A percentile compares a stretch with the other conserved stretches of the same genome.
Conservation (phyloP, 2,797 vertebrate species). For the Poecilia picta region DNA sequence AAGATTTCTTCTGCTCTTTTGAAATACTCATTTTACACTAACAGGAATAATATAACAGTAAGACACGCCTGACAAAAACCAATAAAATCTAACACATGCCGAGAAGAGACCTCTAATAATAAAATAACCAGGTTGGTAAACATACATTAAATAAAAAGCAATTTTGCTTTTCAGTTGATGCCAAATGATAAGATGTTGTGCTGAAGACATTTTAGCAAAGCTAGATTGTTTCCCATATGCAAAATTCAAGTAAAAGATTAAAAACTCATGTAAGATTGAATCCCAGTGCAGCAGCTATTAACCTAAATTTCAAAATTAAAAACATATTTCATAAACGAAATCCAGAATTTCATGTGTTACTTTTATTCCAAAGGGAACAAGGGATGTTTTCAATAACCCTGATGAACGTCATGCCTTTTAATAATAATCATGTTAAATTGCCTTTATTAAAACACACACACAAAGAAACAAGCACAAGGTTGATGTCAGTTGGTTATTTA, state of each 20-base stretch:
- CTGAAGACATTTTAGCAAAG: too few species aligned
- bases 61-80: too few species aligned
- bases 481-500: conserved; percentile 78
- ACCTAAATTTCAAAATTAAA: not conserved
- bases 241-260: not conserved
- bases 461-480: conserved; percentile 20
- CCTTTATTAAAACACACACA: not conserved
- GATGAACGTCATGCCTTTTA: not conserved
- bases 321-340: not conserved
- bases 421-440: not conserved
- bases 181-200: not conserved
- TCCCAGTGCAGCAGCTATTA: not conserved
- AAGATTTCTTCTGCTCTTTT: too few species aligned
- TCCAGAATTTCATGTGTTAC: not conserved
- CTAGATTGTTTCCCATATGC: not conserved
- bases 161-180: not conserved
- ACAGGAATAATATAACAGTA: too few species aligned
- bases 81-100: too few species aligned
- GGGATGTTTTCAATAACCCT: not conserved
- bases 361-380: not conserved
- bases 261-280: not conserved
- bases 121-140: too few species aligned
- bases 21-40: too few species aligned
- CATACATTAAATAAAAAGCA: not conserved
- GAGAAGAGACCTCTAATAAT: too few species aligned